These are phyloP conservation scores for Erethizon dorsatum DNA, from an alignment of 2,797 vertebrate species.

Conservation along the genomic window DNA sequence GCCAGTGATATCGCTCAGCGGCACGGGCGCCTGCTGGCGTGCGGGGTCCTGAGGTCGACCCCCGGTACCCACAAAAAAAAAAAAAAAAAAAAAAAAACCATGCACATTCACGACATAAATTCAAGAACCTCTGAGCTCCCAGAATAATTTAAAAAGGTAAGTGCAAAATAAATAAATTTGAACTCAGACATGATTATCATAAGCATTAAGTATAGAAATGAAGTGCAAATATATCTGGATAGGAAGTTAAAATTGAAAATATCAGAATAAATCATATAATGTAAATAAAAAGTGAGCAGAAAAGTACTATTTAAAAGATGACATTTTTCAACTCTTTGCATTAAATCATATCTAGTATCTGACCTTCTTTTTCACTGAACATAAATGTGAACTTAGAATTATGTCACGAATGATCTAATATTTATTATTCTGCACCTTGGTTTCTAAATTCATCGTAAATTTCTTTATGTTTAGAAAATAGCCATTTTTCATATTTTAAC, in stretches of 20 bases:
- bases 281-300: conserved; percentile 57
- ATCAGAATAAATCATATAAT: conserved; percentile 49
- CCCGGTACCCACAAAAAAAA: too few relatives aligned
- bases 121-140: conserved; percentile 28
- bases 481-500: conserved; percentile 52
- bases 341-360: conserved; percentile 65
- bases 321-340: conserved; percentile 58
- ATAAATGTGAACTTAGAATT: conserved; percentile 63
- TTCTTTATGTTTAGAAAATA: conserved; percentile 63
- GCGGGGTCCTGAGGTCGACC: too few relatives aligned
- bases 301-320: conserved; percentile 68
- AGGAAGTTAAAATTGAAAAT: conserved; percentile 51
- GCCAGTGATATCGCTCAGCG: too few relatives aligned
- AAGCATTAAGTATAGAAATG: conserved; percentile 21
- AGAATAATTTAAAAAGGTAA: conserved; percentile 17
- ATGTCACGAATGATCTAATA: conserved; percentile 42
- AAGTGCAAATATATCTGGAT: background rate
- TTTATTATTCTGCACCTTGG: conserved; percentile 55
- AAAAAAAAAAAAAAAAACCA: too few relatives aligned
- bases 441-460: conserved; percentile 69
- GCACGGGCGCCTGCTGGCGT: too few relatives aligned
- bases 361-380: conserved; percentile 71
- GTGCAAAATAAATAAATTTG: conserved; percentile 35
- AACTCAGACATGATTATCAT: background rate
- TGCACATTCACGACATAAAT: background rate